These are phyloP conservation scores for Otolemur garnettii DNA, from an alignment of 2,113 vertebrate genomes.

Conservation along the genomic window DNA sequence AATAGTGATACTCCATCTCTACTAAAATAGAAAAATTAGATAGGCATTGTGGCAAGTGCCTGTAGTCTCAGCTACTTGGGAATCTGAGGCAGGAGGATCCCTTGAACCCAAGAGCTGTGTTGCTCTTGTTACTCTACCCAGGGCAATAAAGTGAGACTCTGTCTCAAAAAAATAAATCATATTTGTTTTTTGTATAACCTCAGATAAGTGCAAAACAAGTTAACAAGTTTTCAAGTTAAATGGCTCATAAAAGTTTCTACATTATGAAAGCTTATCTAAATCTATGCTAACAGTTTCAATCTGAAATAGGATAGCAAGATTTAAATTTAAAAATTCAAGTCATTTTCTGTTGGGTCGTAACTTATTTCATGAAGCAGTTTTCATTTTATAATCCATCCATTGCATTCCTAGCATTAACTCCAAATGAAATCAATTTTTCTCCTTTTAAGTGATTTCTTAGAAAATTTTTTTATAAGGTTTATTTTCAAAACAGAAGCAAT, in stretches of 20 bases:
- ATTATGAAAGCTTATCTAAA: not conserved
- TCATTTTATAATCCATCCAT: not conserved
- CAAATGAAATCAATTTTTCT: not conserved
- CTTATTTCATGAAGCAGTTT: not conserved
- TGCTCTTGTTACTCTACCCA: no score
- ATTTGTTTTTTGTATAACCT: not conserved
- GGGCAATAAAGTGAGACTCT: no score
- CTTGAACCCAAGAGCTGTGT: no score
- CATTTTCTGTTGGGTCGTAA: not conserved
- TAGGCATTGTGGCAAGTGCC: no score
- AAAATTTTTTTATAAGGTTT: not conserved
- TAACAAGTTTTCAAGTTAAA: slow-evolving; percentile 11
- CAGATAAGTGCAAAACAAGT: not conserved
- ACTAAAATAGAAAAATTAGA: no score
- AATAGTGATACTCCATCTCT: no score
- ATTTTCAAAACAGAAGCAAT: not conserved
- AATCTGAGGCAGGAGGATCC: no score
- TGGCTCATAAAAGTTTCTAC: not conserved
- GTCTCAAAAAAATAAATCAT: not conserved
- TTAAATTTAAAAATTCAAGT: not conserved
- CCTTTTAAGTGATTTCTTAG: slow-evolving; percentile 7
- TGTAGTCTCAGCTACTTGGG: no score
- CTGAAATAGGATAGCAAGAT: not conserved
- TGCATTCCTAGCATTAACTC: not conserved
- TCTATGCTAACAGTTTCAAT: not conserved